These are phyloP conservation scores for Montipora capricornis DNA, from an alignment of 64 coral and sea anemone genomes.

Conservation along the genomic window DNA sequence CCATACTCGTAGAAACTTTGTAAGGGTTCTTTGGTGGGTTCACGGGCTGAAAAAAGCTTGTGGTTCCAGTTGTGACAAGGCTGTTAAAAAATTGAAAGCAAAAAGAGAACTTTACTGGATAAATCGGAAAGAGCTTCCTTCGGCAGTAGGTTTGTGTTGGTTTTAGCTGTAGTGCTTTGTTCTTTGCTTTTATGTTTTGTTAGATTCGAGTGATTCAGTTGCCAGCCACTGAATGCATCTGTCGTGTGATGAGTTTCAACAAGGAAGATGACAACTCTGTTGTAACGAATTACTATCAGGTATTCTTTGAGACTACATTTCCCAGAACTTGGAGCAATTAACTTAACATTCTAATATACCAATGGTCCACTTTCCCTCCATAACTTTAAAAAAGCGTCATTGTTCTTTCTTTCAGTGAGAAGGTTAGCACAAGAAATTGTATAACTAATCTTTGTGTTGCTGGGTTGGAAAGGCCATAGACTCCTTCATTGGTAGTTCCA, in stretches of 20 bases:
- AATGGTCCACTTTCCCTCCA: neutral
- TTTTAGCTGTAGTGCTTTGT: neutral
- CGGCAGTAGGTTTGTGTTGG: no score
- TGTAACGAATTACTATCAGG: conserved; percentile 92
- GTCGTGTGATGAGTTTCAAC: conserved; percentile 81
- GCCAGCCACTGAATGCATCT: conserved; percentile 65
- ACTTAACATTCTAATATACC: neutral
- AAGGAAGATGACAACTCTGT: conserved; percentile 85
- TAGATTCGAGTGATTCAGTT: conserved; percentile 86
- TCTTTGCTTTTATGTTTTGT: neutral
- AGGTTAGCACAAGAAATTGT: no score
- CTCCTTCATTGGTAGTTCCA: no score
- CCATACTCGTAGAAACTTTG: no score
- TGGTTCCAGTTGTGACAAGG: no score
- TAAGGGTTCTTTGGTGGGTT: no score
- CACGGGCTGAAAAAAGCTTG: no score
- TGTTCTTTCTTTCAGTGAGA: no score
- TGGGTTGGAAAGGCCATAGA: neutral
- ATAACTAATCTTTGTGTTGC: neutral
- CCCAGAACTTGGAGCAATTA: neutral
- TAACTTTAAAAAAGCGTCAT: neutral
- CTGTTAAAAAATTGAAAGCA: no score
- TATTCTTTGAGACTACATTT: neutral
- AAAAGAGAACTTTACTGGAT: no score
- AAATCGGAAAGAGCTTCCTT: no score